Conservation (phyloP, 2,888 invertebrate genomes). For the Vesta saturnalis region DNA sequence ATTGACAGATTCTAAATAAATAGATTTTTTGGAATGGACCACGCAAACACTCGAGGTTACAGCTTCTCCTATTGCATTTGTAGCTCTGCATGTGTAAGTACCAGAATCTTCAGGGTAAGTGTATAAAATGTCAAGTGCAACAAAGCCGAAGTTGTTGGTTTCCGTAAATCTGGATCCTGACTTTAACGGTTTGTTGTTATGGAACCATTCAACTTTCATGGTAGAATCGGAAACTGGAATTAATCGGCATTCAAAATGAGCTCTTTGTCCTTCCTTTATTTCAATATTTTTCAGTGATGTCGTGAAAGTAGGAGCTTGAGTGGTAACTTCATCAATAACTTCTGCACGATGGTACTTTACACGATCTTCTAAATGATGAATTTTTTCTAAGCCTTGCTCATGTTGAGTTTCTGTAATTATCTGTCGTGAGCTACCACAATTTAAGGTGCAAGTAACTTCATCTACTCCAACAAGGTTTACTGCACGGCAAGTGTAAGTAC, state of each 20-base stretch:
- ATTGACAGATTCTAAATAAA: conserved; percentile 88
- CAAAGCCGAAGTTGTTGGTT: conserved; percentile 97
- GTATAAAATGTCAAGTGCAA: conserved; percentile 95
- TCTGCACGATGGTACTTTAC: conserved; percentile 80
- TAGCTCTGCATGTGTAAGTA: conserved; percentile 93
- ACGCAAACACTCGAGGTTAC: conserved; percentile 89
- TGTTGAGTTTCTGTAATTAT: conserved; percentile 88
- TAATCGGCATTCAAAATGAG: conserved; percentile 93
- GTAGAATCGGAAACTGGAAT: conserved; percentile 94
- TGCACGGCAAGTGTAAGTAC: conserved; percentile 92
- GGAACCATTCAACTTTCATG: conserved; percentile 96
- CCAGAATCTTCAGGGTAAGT: conserved; percentile 97
- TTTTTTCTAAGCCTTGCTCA: conserved; percentile 87
- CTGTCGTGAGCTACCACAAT: conserved; percentile 80
- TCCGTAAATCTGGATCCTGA: conserved; percentile 95
- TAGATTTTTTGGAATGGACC: conserved; percentile 84
- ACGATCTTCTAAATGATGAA: conserved; percentile 88
- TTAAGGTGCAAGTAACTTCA: conserved; percentile 79
- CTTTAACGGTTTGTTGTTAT: conserved; percentile 89
- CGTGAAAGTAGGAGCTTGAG: conserved; percentile 93
- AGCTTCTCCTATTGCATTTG: conserved; percentile 91
- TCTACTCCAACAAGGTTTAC: conserved; percentile 90
- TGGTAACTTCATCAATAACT: conserved; percentile 82
- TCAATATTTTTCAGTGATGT: conserved; percentile 91
- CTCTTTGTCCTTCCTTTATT: conserved; percentile 93